Evolutionary conservation across 2,888 invertebrate species (phyloP).

Genomic region (Tetheella fluctuosa): DNA sequence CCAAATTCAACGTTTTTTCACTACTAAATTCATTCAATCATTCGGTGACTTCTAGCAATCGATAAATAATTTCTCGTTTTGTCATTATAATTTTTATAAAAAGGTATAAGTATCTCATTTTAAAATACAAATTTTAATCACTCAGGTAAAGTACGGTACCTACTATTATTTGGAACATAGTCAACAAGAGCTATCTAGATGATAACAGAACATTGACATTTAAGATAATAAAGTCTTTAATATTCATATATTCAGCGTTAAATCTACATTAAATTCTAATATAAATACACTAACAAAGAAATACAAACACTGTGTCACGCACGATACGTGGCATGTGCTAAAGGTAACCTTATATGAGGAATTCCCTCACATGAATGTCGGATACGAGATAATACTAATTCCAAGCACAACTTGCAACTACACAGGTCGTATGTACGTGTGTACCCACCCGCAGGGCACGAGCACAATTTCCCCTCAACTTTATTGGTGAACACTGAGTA

Average conservation of each 20-base stretch:
- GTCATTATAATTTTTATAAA: too few relatives aligned
- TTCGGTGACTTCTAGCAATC: too few relatives aligned
- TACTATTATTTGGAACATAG: neutral
- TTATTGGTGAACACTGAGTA: conserved; percentile 53
- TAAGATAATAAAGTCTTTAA: neutral
- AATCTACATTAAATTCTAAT: neutral
- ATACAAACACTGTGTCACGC: neutral
- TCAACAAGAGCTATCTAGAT: neutral
- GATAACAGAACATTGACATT: neutral
- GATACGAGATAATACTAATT: conserved; percentile 21
- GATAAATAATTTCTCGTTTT: too few relatives aligned
- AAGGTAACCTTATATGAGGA: conserved; percentile 10
- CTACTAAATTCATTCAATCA: too few relatives aligned
- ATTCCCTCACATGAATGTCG: conserved; percentile 19
- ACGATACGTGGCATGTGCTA: neutral
- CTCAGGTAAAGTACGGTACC: neutral
- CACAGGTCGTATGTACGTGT: conserved; percentile 7
- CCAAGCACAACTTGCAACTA: neutral
- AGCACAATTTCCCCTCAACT: conserved; percentile 48
- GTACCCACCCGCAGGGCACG: conserved; percentile 48
- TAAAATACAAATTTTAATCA: too few relatives aligned
- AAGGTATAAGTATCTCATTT: too few relatives aligned
- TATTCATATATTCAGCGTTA: neutral
- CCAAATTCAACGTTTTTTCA: too few relatives aligned
- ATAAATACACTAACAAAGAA: neutral